Conservation (phyloP, 2,888 invertebrate species). For the Heliconius sara region DNA sequence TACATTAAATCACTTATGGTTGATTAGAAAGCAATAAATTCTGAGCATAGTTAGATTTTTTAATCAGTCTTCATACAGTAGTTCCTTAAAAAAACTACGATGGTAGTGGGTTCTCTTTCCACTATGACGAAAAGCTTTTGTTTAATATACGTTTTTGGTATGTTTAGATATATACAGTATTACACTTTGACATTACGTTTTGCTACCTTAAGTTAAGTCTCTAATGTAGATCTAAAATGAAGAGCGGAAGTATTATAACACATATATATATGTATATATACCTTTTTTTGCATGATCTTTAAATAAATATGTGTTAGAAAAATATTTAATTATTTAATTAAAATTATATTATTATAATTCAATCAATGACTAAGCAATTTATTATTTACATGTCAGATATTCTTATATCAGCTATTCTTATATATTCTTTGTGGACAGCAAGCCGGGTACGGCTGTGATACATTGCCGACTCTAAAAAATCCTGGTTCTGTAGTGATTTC, state of each 20-base stretch:
- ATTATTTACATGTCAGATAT: conserved; percentile 41
- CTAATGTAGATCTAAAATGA: too few species aligned
- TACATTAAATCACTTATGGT: conserved; percentile 3
- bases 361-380: conserved; percentile 6
- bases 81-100: too few species aligned
- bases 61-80: not conserved
- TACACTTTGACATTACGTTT: too few species aligned
- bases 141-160: too few species aligned
- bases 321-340: conserved; percentile 15
- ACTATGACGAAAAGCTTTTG: too few species aligned
- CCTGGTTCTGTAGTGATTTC: conserved; percentile 56
- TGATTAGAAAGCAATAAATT: conserved; percentile 19
- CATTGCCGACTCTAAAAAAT: conserved; percentile 69
- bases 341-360: not conserved
- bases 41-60: not conserved
- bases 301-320: conserved; percentile 1
- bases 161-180: too few species aligned
- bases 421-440: conserved; percentile 73
- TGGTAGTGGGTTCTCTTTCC: too few species aligned
- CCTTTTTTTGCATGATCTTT: too few species aligned
- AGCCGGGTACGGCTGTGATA: conserved; percentile 62
- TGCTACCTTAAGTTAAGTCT: too few species aligned
- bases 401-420: conserved; percentile 42
- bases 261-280: too few species aligned
- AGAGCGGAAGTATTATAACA: too few species aligned